These are phyloP conservation scores for Sarcophaga rosellei DNA, from an alignment of 2,888 invertebrate species.

Conservation along the genomic window DNA sequence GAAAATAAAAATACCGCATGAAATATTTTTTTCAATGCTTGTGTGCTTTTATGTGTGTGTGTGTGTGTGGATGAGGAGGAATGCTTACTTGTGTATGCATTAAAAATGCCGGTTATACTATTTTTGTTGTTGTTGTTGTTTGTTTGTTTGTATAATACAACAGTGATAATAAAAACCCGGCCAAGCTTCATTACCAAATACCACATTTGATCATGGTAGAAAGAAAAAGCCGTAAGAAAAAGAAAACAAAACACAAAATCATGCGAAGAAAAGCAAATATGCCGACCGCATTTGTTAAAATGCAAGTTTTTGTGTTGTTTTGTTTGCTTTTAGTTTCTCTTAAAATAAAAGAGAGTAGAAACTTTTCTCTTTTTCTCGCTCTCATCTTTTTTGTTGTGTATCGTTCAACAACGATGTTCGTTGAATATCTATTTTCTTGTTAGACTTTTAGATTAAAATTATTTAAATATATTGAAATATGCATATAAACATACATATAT, in stretches of 20 bases:
- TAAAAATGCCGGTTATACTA: conserved; percentile 36
- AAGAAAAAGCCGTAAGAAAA: neutral
- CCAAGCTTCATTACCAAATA: conserved; percentile 23
- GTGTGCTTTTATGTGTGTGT: neutral
- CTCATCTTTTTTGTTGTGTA: neutral
- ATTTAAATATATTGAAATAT: too few species aligned
- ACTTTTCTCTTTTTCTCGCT: neutral
- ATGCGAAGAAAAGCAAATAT: conserved; percentile 14
- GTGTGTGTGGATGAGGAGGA: neutral
- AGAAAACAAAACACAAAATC: conserved; percentile 8
- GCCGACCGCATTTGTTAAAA: conserved; percentile 1
- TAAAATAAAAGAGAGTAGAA: neutral
- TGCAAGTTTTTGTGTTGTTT: neutral
- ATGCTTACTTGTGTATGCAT: neutral
- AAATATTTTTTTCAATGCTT: neutral
- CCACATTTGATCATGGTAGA: conserved; percentile 28
- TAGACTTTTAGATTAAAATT: too few species aligned
- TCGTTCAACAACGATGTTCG: neutral
- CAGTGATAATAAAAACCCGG: conserved; percentile 17
- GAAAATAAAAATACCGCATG: neutral
- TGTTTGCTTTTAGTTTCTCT: neutral
- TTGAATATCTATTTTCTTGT: too few species aligned
- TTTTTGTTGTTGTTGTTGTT: neutral
- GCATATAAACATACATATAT: too few species aligned
- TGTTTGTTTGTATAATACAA: conserved; percentile 24